Conservation (phyloP, 2,797 vertebrate genomes). For the Psittacula echo region DNA sequence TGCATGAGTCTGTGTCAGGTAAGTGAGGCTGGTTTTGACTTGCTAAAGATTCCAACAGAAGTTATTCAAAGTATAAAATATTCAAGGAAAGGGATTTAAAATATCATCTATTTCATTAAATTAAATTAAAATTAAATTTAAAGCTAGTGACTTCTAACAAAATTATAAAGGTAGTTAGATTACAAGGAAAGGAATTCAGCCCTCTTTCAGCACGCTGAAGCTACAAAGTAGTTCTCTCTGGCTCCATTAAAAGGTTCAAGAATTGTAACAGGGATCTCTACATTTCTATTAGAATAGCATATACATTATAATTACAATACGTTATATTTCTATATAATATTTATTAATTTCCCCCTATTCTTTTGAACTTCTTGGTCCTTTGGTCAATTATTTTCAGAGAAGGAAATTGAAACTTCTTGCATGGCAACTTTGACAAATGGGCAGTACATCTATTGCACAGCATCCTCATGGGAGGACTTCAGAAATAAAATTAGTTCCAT, state of each 20-base stretch:
- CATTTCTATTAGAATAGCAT: constrained; percentile 52
- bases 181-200: background rate
- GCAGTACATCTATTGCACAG: constrained; percentile 36
- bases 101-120: background rate
- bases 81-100: constrained; percentile 37
- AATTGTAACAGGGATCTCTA: constrained; percentile 7
- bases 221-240: background rate
- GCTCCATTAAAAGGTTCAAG: constrained; percentile 34
- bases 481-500: constrained; percentile 53
- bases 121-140: constrained; percentile 55
- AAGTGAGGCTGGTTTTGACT: background rate
- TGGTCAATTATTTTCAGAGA: constrained; percentile 62
- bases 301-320: constrained; percentile 23
- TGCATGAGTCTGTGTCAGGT: background rate
- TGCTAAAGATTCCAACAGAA: background rate
- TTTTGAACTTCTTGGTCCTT: constrained; percentile 43
- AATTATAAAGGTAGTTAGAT: constrained; percentile 15
- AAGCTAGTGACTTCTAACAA: constrained; percentile 6
- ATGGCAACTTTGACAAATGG: constrained; percentile 61
- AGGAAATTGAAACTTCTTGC: constrained; percentile 68
- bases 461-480: constrained; percentile 27
- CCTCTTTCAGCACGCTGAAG: background rate
- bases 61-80: constrained; percentile 14
- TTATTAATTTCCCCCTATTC: constrained; percentile 57
- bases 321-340: constrained; percentile 60